These are phyloP conservation scores for Phytoseiulus persimilis DNA, from an alignment of 2,888 invertebrate species.

Conservation along the genomic window DNA sequence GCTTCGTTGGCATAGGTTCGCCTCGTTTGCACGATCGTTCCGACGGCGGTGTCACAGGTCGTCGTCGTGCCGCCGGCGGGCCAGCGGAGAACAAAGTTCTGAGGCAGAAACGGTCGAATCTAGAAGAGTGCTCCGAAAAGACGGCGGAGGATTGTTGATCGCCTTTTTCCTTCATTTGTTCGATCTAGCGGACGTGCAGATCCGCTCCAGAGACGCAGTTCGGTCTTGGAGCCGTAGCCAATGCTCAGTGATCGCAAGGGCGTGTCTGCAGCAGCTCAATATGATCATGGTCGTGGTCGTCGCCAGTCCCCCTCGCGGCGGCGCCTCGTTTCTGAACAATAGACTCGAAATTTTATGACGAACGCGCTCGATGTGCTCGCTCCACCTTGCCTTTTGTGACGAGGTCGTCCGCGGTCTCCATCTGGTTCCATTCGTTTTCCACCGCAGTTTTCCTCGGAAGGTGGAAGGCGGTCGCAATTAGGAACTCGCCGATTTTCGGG, in stretches of 20 bases:
- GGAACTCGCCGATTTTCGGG: too few species aligned
- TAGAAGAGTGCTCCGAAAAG: neutral
- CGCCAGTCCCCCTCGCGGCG: neutral
- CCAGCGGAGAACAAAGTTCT: neutral
- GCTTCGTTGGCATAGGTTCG: too few species aligned
- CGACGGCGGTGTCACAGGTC: neutral
- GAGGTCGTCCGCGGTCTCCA: neutral
- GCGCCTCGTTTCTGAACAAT: neutral
- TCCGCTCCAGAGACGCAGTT: neutral
- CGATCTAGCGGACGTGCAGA: neutral
- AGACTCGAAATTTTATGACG: neutral
- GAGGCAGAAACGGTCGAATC: neutral
- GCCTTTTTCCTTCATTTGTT: neutral
- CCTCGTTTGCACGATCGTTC: neutral
- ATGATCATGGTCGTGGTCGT: neutral
- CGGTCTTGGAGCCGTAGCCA: neutral
- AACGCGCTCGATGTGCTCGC: neutral
- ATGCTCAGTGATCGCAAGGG: neutral
- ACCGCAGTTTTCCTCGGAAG: neutral
- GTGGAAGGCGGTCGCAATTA: too few species aligned
- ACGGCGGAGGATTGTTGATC: neutral
- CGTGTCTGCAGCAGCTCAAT: neutral
- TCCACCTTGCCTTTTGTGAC: slow-evolving; percentile 5
- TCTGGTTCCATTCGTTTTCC: neutral
- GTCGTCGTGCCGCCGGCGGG: neutral